Base-by-base conservation (phyloP, 2,113 vertebrate genomes). In the Silurus glanis region DNA sequence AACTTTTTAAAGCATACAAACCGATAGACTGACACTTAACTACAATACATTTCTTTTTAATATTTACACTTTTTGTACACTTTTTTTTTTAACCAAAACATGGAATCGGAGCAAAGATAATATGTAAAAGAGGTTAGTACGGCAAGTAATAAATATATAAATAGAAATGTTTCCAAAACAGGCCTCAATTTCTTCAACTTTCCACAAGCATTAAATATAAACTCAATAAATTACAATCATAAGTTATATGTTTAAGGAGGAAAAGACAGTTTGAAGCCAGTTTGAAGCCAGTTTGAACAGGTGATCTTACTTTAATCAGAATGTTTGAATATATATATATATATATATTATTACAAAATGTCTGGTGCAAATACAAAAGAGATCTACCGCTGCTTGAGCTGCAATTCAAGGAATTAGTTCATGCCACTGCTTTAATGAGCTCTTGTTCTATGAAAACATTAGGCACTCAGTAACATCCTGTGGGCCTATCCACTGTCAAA, bases 401-500 rank as follows among this genome's bases (percentile, higher is more conserved):
- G 53, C n/a, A 79, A 37, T 17, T 79, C 12, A 4, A 28, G 0
- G 16, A 79, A 58, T 79, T 61, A 74, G 19, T 64, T 58, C 13
- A 37, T 49, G 21, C 51, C 84, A 67, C 67, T 58, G 51, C 69
- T 28, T 6, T 69, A 82, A 85, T 84, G 37, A 85, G n/a, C 37
- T 71, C 10, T 71, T 4, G 0, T 79, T 86, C 13, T 82, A 59
- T 86, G 37, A 83, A 78, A 55, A 74, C 45, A 67, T 79, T 58
- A 9, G 13, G 47, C 56, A 82, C 37, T n/a, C 80, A 62, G 51
- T 49, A 45, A 61, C 85, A 88, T 80, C 89, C 90, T 75, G 62
- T 87, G 71, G 82, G 88, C 92, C 91, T 91, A 89, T 83, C 91
- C 91, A 91, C 90, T 83, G 82, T 86, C 90, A 86, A 92, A 92